These are phyloP conservation scores for Scomber japonicus DNA, from an alignment of 2,113 vertebrate genomes.

Conservation along the genomic window DNA sequence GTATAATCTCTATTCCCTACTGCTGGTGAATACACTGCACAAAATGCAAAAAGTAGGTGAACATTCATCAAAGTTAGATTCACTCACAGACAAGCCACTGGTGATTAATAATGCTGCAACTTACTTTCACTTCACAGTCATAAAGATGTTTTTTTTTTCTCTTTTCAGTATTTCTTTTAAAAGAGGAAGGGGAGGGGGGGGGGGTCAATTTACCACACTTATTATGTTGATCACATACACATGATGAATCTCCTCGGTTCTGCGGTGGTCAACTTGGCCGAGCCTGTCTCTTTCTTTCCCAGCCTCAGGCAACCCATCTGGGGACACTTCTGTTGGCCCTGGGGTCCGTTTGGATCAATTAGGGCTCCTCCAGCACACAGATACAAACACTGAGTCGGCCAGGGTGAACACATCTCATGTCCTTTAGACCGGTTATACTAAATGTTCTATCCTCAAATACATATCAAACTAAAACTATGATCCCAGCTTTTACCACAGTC, in stretches of 20 bases:
- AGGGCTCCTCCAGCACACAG: constrained; percentile 41
- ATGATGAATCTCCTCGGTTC: constrained; percentile 73
- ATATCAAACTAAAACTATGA: background rate
- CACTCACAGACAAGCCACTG: constrained; percentile 25
- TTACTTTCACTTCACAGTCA: constrained; percentile 24
- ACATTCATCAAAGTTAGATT: constrained; percentile 31
- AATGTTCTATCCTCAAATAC: constrained; percentile 28
- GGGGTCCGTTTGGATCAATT: constrained; percentile 56
- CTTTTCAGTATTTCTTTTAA: background rate
- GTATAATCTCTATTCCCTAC: background rate
- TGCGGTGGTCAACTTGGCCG: constrained; percentile 54
- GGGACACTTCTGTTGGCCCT: constrained; percentile 72
- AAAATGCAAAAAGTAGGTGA: constrained; percentile 2
- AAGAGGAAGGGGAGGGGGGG: background rate
- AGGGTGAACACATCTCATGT: constrained; percentile 38
- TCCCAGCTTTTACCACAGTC: background rate
- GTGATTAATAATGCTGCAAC: constrained; percentile 10
- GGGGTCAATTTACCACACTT: constrained; percentile 35
- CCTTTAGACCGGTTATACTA: constrained; percentile 28
- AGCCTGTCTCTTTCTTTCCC: constrained; percentile 46
- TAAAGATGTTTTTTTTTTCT: background rate
- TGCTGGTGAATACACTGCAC: background rate
- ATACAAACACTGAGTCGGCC: constrained; percentile 22
- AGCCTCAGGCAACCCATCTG: constrained; percentile 82
- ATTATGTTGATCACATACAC: constrained; percentile 73